phyloP scores from a whole-genome alignment of 2,113 vertebrate species.

The Dicentrarchus labrax region DNA sequence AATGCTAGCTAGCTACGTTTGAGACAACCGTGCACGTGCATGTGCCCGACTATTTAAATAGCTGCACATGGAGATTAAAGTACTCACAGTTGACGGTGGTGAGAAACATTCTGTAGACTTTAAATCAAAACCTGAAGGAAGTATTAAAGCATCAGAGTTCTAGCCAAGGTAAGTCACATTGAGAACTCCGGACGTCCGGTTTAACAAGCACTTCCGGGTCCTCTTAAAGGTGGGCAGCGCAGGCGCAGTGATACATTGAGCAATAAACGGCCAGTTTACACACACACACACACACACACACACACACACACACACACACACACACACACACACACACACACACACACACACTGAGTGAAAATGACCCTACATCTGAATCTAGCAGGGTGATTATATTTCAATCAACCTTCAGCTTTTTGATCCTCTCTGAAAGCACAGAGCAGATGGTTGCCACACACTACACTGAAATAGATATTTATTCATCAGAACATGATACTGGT shows the following conservation, averaged over 20 bases:
- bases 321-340: not conserved
- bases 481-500: not conserved
- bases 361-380: not conserved
- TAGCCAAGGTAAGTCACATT: conserved; percentile 76
- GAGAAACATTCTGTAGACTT: conserved; percentile 78
- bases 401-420: no score
- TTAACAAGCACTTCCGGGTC: conserved; percentile 65
- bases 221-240: conserved; percentile 69
- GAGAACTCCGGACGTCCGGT: conserved; percentile 67
- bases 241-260: not conserved
- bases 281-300: fast-evolving
- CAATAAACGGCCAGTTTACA: not conserved
- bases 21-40: not conserved
- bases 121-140: not conserved
- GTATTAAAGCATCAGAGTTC: not conserved
- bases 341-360: not conserved
- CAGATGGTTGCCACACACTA: not conserved
- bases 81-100: conserved; percentile 84
- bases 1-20: not conserved
- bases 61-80: not conserved
- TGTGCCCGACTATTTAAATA: fast-evolving
- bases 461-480: not conserved
- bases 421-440: no score
- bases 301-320: fast-evolving
- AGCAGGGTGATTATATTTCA: not conserved